Evolutionary conservation across 2,113 vertebrate species (phyloP), one percentile per base, ranked within the genome.

Genomic region (Nothocercus julius): DNA sequence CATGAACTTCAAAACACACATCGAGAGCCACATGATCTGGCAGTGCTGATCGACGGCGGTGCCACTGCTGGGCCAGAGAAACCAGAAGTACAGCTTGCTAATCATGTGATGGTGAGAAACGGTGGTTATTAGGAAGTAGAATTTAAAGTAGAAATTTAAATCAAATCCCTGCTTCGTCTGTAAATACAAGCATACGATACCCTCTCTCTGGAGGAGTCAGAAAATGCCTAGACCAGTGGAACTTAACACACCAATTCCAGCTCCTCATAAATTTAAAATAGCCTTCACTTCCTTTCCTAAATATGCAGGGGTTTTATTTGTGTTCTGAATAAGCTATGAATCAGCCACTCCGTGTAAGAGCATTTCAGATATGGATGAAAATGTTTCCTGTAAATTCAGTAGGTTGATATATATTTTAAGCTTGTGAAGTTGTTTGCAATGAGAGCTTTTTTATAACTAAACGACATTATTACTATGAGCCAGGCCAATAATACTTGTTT

Each of bases 241-340:
- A 47, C 49, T 49, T 49, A 49, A 49, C 49, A 49, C 49, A 49
- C 21, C 21, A 49, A 49, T 88, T 92, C 54, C 77, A 90, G 25
- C 49, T 92, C 32, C 51, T 83, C 66, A 85, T 89, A 94, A 89
- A 96, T 88, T 89, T 47, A 86, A 93, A 94, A 95, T 49, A 92
- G 36, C 45, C 30, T 93, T 79, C 44, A 68, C 74, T 94, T 96
- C 74, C 67, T 87, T 87, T 59, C 81, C 47, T 85, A 90, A 94
- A 93, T 66, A 56, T 68, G 80, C 36, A 62, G 21, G 47, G 64
- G 62, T 54, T 94, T 92, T 94, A 75, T 89, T 34, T 69, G 42
- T 86, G 53, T 53, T 89, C 81, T 92, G 66, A 49, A 90, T 93
- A 80, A 84, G 69, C 40, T 89, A 75, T 92, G 80, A 90, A 92